Evolutionary conservation across 2,797 vertebrate species (phyloP).

Genomic region (Enteromius fasciolatus): DNA sequence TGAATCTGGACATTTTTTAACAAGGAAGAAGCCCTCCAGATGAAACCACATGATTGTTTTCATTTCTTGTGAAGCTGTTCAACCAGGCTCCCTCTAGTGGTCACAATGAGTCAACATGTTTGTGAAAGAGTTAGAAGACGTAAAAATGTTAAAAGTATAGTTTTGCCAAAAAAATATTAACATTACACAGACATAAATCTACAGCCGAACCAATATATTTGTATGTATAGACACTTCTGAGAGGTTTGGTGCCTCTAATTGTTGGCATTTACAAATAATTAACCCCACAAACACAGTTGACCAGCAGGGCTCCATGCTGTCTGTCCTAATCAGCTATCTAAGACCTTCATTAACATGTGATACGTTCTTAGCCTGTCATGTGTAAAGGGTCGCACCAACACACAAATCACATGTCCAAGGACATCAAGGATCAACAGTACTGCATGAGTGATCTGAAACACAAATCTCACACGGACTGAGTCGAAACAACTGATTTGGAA

Average conservation of each 20-base stretch:
- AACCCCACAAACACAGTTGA: constrained; percentile 69
- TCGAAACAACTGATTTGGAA: not conserved
- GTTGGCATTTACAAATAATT: constrained; percentile 71
- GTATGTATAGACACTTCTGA: constrained; percentile 45
- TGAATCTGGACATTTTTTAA: constrained; percentile 44
- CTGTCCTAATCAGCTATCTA: constrained; percentile 75
- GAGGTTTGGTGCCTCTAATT: constrained; percentile 44
- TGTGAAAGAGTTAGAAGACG: not conserved
- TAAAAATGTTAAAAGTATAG: not conserved
- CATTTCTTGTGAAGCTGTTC: constrained; percentile 27
- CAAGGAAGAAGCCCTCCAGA: constrained; percentile 19
- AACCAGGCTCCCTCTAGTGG: constrained; percentile 61
- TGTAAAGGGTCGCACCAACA: constrained; percentile 62
- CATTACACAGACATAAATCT: not conserved
- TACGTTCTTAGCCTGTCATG: constrained; percentile 58
- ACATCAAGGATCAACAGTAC: not conserved
- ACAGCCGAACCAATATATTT: not conserved
- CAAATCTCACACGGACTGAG: not conserved
- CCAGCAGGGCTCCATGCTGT: constrained; percentile 72
- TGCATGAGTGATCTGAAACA: not conserved
- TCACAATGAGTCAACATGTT: not conserved
- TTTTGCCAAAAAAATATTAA: not conserved
- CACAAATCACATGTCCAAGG: constrained; percentile 13
- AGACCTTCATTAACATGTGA: constrained; percentile 71
- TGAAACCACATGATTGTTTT: constrained; percentile 37